These are phyloP conservation scores for Pegoplata infirma DNA, from an alignment of 2,888 invertebrate species.

Conservation along the genomic window DNA sequence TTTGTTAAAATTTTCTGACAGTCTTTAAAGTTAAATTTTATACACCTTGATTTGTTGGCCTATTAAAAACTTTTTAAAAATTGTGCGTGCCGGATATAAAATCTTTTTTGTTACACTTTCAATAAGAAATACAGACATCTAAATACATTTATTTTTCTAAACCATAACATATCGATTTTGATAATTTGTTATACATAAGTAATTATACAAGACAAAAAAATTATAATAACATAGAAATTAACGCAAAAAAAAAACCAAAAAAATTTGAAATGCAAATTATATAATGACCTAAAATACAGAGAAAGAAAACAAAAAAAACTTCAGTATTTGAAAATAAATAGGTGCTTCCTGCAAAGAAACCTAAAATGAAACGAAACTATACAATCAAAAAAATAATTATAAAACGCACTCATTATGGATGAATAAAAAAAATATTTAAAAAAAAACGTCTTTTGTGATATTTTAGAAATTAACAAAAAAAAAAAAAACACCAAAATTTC, in stretches of 20 bases:
- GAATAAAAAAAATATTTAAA: background rate
- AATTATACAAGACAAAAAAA: constrained; percentile 46
- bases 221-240: constrained; percentile 34
- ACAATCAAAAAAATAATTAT: constrained; percentile 57
- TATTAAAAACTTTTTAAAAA: too few relatives aligned
- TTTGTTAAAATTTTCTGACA: too few relatives aligned
- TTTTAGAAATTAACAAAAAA: too few relatives aligned
- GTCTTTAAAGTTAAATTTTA: too few relatives aligned
- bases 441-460: constrained; percentile 46
- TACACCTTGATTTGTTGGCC: too few relatives aligned
- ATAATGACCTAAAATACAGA: constrained; percentile 24
- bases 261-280: constrained; percentile 61
- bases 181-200: constrained; percentile 51
- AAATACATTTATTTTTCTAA: constrained; percentile 14
- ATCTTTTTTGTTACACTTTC: constrained; percentile 31
- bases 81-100: constrained; percentile 57
- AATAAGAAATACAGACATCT: constrained; percentile 15
- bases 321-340: constrained; percentile 47
- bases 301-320: background rate
- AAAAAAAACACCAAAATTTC: constrained; percentile 35
- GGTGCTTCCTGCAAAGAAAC: constrained; percentile 49
- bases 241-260: constrained; percentile 38
- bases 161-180: constrained; percentile 51
- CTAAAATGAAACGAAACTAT: constrained; percentile 27
- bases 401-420: constrained; percentile 50